Conservation (phyloP, 2,888 invertebrate species). For the Resseliella maxima region DNA sequence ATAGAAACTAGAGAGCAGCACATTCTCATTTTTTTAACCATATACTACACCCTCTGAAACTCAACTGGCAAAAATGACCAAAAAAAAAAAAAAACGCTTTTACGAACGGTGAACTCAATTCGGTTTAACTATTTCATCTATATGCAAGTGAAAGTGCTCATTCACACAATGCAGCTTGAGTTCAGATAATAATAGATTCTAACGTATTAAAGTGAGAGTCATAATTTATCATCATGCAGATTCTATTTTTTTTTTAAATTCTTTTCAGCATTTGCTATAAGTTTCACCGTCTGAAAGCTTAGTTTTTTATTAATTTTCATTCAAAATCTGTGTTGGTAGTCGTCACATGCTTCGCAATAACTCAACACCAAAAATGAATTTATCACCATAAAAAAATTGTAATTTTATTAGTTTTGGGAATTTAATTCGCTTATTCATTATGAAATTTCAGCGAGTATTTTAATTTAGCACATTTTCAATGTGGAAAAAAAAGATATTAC, state of each 20-base stretch:
- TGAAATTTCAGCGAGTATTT: conserved; percentile 2
- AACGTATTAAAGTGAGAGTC: not conserved
- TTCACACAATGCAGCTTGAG: conserved; percentile 8
- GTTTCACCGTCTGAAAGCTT: not conserved
- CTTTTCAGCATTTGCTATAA: not conserved
- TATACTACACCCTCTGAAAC: too few species aligned
- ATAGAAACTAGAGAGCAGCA: too few species aligned
- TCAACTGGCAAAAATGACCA: too few species aligned
- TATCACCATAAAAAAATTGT: not conserved
- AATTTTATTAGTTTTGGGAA: conserved; percentile 19
- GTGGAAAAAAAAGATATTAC: too few species aligned
- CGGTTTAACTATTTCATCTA: not conserved
- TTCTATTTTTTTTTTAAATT: not conserved
- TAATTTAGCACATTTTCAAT: too few species aligned
- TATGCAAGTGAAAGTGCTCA: not conserved
- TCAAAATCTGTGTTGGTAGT: not conserved
- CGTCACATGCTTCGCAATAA: not conserved
- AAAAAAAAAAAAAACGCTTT: too few species aligned
- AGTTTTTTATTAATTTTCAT: conserved; percentile 27
- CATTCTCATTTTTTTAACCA: too few species aligned
- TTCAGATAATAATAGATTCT: conserved; percentile 14
- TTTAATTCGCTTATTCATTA: conserved; percentile 16
- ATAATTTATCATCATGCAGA: not conserved
- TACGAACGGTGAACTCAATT: not conserved
- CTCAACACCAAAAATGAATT: not conserved